Evolutionary conservation across 2,888 invertebrate genomes (phyloP).

Genomic region (Opisthograptis luteolata): DNA sequence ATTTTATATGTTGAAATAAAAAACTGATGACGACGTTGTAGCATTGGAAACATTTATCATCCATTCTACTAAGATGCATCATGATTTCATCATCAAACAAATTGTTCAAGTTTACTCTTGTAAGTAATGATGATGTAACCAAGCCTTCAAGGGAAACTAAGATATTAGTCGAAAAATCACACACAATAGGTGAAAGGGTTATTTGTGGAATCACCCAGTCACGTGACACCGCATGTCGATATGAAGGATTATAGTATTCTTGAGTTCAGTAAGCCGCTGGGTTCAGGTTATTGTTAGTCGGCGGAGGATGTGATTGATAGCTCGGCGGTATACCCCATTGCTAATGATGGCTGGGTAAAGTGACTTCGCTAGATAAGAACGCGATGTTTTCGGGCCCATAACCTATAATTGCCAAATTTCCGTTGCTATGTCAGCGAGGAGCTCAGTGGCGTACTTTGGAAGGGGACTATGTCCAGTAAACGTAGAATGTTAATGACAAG

Average conservation of each 20-base stretch:
- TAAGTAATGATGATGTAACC: not conserved
- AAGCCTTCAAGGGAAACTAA: not conserved
- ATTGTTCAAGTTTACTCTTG: too few species aligned
- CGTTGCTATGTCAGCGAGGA: too few species aligned
- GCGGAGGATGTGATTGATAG: constrained; percentile 10
- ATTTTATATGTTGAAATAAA: too few species aligned
- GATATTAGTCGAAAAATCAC: not conserved
- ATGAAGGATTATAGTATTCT: constrained; percentile 6
- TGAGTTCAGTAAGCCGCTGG: not conserved
- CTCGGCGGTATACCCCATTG: not conserved
- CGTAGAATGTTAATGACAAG: too few species aligned
- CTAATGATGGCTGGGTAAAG: constrained; percentile 3
- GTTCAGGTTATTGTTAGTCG: constrained; percentile 30
- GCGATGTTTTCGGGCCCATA: not conserved
- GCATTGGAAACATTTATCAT: too few species aligned
- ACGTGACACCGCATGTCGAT: constrained; percentile 10
- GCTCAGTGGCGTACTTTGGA: too few species aligned
- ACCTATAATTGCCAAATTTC: too few species aligned
- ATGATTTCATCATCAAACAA: too few species aligned
- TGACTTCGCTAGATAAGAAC: not conserved
- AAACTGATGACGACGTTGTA: too few species aligned
- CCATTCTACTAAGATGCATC: too few species aligned
- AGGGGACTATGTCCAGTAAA: too few species aligned
- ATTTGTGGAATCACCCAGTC: constrained; percentile 3
- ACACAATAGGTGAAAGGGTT: constrained; percentile 13